A percentile compares a stretch with the other conserved stretches of the same genome.
Evolutionary conservation across 2,797 vertebrate genomes (phyloP).

Genomic region (Limosa lapponica): DNA sequence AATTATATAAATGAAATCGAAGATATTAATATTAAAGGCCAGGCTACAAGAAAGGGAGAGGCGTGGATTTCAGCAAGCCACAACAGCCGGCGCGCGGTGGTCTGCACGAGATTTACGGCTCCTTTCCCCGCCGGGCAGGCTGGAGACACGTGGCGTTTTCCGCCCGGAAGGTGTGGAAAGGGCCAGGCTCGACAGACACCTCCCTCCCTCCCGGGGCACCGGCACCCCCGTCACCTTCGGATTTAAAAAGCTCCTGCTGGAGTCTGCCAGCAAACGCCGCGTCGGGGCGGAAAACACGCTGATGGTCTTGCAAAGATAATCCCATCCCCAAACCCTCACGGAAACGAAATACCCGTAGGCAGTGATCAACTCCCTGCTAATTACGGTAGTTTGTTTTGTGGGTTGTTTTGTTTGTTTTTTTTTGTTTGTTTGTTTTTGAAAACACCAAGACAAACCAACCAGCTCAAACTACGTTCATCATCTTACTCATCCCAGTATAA

Average conservation of each 20-base stretch:
- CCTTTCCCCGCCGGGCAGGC: neutral
- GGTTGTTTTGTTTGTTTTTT: too few species aligned
- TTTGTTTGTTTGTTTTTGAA: too few species aligned
- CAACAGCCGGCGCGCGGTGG: neutral
- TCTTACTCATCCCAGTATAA: neutral
- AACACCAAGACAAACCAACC: neutral
- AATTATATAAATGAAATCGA: conserved; percentile 65
- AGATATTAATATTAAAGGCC: conserved; percentile 44
- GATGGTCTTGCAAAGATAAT: neutral
- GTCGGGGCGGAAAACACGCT: neutral
- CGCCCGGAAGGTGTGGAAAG: neutral
- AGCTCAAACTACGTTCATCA: neutral
- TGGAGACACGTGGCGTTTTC: neutral
- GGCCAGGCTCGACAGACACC: neutral
- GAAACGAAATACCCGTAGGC: neutral
- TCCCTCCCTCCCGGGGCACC: neutral
- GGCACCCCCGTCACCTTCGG: neutral
- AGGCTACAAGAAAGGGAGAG: neutral
- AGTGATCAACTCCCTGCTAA: neutral
- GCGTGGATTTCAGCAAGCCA: conserved; percentile 27
- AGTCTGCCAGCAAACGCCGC: neutral
- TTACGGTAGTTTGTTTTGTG: too few species aligned
- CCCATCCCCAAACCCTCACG: neutral
- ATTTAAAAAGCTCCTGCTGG: neutral
- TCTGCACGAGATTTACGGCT: conserved; percentile 25